Evolutionary conservation across 2,113 vertebrate genomes (phyloP).

Genomic region (Archilochus colubris): DNA sequence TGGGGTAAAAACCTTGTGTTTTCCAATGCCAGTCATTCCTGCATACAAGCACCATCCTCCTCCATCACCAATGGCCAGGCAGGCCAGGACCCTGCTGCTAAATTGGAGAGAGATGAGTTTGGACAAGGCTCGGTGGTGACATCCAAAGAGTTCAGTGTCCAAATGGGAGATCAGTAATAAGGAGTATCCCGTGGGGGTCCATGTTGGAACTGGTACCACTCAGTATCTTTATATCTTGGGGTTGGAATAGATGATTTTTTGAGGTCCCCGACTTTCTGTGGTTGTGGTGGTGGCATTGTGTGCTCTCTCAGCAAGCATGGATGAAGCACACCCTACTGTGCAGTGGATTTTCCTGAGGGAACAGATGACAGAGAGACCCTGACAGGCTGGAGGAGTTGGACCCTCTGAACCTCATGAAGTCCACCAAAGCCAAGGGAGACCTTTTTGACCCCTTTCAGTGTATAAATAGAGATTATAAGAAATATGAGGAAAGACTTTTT

Average conservation of each 20-base stretch:
- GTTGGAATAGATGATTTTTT: too few relatives aligned
- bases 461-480: background rate
- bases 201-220: accelerated
- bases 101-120: background rate
- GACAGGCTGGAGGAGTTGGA: background rate
- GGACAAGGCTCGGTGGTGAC: background rate
- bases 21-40: background rate
- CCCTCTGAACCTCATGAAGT: background rate
- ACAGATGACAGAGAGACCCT: background rate
- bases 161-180: background rate
- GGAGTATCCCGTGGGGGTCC: background rate
- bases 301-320: background rate
- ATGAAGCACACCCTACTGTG: background rate
- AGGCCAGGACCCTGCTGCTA: background rate
- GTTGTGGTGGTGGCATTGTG: too few relatives aligned
- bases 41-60: accelerated
- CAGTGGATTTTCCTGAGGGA: background rate
- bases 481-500: background rate
- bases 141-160: background rate
- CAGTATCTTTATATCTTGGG: background rate
- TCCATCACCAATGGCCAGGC: background rate
- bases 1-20: background rate
- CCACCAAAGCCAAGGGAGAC: background rate
- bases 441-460: background rate
- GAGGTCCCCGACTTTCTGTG: too few relatives aligned